phyloP scores from a whole-genome alignment of 23 tunicate genomes.

The Phallusia fumigata region DNA sequence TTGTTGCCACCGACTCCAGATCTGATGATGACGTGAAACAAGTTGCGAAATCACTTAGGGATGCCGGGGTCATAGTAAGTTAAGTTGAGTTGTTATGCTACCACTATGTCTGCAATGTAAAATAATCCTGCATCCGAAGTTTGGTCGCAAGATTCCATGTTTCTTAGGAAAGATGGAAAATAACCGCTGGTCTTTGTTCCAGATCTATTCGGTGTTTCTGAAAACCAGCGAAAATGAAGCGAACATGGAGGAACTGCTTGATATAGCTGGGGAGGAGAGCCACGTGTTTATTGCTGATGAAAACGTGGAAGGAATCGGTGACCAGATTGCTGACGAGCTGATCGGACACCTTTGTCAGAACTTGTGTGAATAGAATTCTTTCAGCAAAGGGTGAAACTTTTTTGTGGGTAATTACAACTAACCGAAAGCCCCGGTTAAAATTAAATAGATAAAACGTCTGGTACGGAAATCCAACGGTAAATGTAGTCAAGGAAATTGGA shows the following conservation, averaged over 20 bases:
- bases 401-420: too few species aligned
- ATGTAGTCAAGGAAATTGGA: too few species aligned
- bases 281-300: background rate
- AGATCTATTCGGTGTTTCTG: background rate
- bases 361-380: background rate
- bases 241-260: background rate
- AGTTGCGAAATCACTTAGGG: background rate
- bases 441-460: too few species aligned
- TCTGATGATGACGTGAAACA: constrained; percentile 6
- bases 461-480: too few species aligned
- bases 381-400: too few species aligned
- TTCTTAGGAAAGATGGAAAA: too few species aligned
- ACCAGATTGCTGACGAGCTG: background rate
- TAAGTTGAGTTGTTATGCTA: background rate
- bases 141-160: too few species aligned
- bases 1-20: background rate
- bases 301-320: background rate
- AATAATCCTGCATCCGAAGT: too few species aligned
- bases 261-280: background rate
- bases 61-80: constrained; percentile 20
- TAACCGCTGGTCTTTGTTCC: background rate
- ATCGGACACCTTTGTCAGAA: background rate
- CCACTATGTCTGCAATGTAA: too few species aligned
- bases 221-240: background rate
- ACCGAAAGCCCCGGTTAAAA: too few species aligned